Base-by-base conservation (phyloP, 92 coral and sea anemone species). In the Parazoanthus swiftii region DNA sequence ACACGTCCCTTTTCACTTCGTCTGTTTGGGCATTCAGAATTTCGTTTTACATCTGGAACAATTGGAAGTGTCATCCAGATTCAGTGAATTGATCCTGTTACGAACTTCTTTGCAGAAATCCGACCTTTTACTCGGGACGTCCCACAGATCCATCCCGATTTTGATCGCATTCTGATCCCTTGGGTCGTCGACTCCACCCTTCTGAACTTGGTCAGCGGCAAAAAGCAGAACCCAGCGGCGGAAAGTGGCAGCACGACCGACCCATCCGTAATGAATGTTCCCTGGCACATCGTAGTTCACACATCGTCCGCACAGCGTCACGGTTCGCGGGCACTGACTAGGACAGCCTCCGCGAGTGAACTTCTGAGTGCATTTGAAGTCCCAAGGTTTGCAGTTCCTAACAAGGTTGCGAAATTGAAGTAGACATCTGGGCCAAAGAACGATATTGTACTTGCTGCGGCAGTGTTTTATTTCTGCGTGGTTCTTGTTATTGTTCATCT, bases 101-200 rank as follows among this genome's bases (percentile, higher is more conserved):
- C 56, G 78, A 42, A 89, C 81, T 42, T 76, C 85, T 29, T 54
- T 9, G 74, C 88, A 89, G 80, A 89, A 82, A 29, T 42, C 7
- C 14, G 70, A 8, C 6, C 85, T 82, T 50, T 20, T 82, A 16
- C 26, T 76, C 21, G 79, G 72, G 67, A 13, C 1, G 36, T 85
- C 89, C 88, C 85, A 89, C 54, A 85, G 70, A 67, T 89, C 89
- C 91, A 89, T 89, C 18, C 89, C 91, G 85, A 89, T 89, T 85
- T 33, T 76, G 88, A 89, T 89, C 16, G 91, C 91, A 25, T 75
- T 77, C 71, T 89, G 91, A 84, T 89, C 89, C 88, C 23, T 84
- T 65, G 91, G 84, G 77, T 89, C 91, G 48, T 89, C 91, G 23
- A 89, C 73, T 26, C 91, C 91, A 82, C 91, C 91, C 84, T 89